phyloP scores from a whole-genome alignment of 2,113 vertebrate genomes.

The Callopanchax toddi region DNA sequence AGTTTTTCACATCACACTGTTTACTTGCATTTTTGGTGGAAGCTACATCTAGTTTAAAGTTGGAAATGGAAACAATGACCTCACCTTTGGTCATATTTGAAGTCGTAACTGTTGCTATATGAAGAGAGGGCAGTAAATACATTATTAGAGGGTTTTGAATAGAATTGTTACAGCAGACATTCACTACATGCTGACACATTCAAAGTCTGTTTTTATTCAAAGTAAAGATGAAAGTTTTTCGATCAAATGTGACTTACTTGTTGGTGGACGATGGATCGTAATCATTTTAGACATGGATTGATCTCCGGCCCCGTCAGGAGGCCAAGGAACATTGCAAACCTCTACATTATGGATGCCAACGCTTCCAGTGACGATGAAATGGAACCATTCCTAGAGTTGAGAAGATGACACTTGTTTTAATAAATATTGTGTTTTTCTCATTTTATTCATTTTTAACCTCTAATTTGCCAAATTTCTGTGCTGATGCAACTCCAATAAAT shows the following conservation, averaged over 20 bases:
- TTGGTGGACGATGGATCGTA: fast-evolving
- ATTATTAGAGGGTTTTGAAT: neutral
- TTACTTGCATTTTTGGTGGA: neutral
- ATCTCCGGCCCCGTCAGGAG: fast-evolving
- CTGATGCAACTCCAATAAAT: too few relatives aligned
- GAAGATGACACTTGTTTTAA: constrained; percentile 4
- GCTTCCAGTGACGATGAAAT: neutral
- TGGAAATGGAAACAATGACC: neutral
- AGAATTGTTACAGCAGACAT: neutral
- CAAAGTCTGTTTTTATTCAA: too few relatives aligned
- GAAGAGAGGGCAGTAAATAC: neutral
- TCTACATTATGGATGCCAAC: fast-evolving
- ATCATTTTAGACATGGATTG: fast-evolving
- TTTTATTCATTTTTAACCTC: neutral
- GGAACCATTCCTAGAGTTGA: constrained; percentile 75
- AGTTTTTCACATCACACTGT: neutral
- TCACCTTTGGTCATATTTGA: neutral
- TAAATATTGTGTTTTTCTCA: too few relatives aligned
- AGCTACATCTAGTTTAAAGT: neutral
- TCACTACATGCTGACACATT: too few relatives aligned
- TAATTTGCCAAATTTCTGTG: too few relatives aligned
- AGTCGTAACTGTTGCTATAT: neutral
- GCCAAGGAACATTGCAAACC: constrained; percentile 37
- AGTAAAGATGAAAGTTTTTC: too few relatives aligned
- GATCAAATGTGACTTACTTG: neutral